Conservation (phyloP, 2,888 invertebrate species). For the Choreutis nemorana region DNA sequence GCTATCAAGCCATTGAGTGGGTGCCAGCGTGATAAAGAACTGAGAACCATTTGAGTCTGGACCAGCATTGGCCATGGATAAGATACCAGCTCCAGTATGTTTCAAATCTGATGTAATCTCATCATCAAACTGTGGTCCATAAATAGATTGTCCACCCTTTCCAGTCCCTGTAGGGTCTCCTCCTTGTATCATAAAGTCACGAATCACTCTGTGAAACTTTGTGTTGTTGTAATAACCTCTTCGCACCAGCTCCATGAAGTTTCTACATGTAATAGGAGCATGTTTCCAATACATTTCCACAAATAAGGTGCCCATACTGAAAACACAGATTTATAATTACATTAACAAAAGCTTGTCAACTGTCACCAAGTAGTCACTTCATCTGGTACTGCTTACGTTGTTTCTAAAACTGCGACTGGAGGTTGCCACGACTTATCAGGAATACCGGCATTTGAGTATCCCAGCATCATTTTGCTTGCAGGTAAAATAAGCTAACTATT, state of each 20-base stretch:
- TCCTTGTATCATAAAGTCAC: conserved; percentile 93
- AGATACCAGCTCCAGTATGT: conserved; percentile 90
- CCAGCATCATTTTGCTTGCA: too few relatives aligned
- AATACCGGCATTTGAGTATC: conserved; percentile 72
- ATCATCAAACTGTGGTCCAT: conserved; percentile 94
- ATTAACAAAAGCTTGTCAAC: conserved; percentile 1
- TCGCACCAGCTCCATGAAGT: conserved; percentile 93
- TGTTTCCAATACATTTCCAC: conserved; percentile 99
- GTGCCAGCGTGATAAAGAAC: conserved; percentile 96
- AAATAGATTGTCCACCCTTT: conserved; percentile 95
- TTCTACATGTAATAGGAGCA: conserved; percentile 95
- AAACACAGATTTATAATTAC: conserved; percentile 18
- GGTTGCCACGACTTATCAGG: conserved; percentile 93
- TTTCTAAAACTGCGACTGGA: conserved; percentile 81
- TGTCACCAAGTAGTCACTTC: not conserved
- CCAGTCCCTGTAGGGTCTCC: conserved; percentile 99
- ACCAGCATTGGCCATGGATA: conserved; percentile 99
- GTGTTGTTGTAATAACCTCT: conserved; percentile 97
- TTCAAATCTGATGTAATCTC: conserved; percentile 94
- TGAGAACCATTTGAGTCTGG: conserved; percentile 97
- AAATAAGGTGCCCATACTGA: conserved; percentile 90
- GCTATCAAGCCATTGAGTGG: conserved; percentile 97
- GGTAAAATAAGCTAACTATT: too few relatives aligned
- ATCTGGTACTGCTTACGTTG: conserved; percentile 78
- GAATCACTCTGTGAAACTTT: conserved; percentile 94